Base-by-base conservation (phyloP, 2,113 vertebrate species). In the Seriola dumerili region DNA sequence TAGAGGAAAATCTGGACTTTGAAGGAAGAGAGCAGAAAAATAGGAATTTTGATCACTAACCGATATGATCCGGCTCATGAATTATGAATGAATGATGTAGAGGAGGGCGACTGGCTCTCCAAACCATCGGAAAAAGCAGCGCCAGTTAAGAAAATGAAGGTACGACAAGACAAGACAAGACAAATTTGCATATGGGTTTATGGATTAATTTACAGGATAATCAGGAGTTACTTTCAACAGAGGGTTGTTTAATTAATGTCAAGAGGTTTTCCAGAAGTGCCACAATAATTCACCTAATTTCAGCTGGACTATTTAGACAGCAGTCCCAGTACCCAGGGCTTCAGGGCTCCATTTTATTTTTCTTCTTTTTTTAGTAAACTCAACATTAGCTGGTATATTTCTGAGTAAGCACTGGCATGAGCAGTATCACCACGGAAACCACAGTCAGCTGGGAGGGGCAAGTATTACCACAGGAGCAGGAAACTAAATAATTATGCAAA, bases 211-310 rank as follows among this genome's bases (percentile, higher is more conserved):
- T 82, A 90, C 70, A 70, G 86, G 44, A 81, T 85, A 86, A 92
- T 80, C 77, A 78, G 77, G 76, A 90, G 80, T 77, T 75, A 89
- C 78, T 84, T 92, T 83, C 76, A 86, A 80, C 80, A 81, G 55
- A 81, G 78, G 72, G 65, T 68, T 89, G 83, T 90, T 91, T 93
- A 91, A 93, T 94, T 91, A 89, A 90, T 85, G 85, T 88, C 83
- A 81, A 85, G 85, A 89, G 81, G 70, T 85, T 91, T 90, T 85
- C 84, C 70, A 90, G 80, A 87, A 89, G 79, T 75, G 79, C 77
- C 68, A 77, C 65, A 89, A 83, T 90, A 81, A 92, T 88, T 90
- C 73, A 76, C 32, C 55, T 84, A 50, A 85, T 87, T 85, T 92
- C 65, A 73, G 59, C 14, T 34, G 46, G 72, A 77, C 81, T 66